Evolutionary conservation across 1,140 invertebrate genomes (phyloP).

Genomic region (Drosophila baimaii): DNA sequence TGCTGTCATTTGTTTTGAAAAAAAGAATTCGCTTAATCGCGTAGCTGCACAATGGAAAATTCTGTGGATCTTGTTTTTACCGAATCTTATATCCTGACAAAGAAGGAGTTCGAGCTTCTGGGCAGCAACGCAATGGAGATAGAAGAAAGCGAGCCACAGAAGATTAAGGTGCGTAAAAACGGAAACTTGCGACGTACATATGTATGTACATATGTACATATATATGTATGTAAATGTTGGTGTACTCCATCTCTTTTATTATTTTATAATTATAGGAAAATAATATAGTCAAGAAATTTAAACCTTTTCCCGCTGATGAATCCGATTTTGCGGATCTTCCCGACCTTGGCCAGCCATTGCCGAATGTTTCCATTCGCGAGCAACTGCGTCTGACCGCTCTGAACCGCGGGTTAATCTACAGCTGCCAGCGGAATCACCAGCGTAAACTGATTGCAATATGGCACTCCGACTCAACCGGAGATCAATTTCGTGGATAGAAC

Average conservation of each 20-base stretch:
- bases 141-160: background rate
- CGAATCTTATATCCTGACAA: background rate
- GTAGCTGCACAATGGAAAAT: background rate
- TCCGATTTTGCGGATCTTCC: background rate
- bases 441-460: constrained; percentile 2
- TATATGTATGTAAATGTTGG: background rate
- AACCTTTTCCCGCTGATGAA: background rate
- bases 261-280: background rate
- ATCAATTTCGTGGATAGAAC: background rate
- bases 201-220: too few relatives aligned
- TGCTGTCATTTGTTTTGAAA: background rate
- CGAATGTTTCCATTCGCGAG: constrained; percentile 12
- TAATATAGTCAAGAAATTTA: background rate
- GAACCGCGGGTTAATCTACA: background rate
- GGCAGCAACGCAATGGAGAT: background rate
- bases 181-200: background rate
- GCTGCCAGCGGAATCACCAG: background rate
- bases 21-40: background rate
- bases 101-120: background rate
- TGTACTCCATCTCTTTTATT: too few relatives aligned
- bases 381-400: constrained; percentile 5
- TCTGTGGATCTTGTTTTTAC: background rate
- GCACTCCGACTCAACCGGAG: background rate
- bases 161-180: background rate
- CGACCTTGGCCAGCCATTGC: constrained; percentile 2